These are phyloP conservation scores for Orchesellides sinensis DNA, from an alignment of 2,888 invertebrate genomes.

Conservation along the genomic window DNA sequence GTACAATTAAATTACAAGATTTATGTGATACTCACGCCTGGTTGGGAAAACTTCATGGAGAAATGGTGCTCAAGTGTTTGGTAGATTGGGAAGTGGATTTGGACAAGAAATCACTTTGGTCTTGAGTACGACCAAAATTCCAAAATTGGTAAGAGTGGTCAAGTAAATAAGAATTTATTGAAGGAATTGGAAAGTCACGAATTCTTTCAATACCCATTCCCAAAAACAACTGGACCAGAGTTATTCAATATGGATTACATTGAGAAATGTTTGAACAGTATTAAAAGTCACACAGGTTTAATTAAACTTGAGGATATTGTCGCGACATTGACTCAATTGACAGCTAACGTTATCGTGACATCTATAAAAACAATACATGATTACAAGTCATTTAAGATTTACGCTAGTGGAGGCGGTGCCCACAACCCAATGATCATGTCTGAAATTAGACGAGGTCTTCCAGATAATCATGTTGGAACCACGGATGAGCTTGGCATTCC, in stretches of 20 bases:
- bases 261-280: neutral
- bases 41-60: conserved; percentile 58
- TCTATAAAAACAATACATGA: conserved; percentile 9
- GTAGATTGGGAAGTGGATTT: conserved; percentile 34
- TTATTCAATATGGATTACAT: conserved; percentile 60
- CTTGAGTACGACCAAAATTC: conserved; percentile 55
- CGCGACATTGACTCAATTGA: conserved; percentile 59
- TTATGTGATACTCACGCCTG: conserved; percentile 60
- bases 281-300: neutral
- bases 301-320: conserved; percentile 40
- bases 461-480: neutral
- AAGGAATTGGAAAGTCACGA: conserved; percentile 31
- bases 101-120: conserved; percentile 17
- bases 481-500: conserved; percentile 51
- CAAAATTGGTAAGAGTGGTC: conserved; percentile 43
- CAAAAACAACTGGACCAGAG: conserved; percentile 67
- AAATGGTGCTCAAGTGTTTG: conserved; percentile 47
- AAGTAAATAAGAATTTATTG: conserved; percentile 38
- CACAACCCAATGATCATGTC: conserved; percentile 52
- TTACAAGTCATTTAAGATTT: conserved; percentile 17
- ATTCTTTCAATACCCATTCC: conserved; percentile 43
- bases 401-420: conserved; percentile 63
- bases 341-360: conserved; percentile 58
- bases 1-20: conserved; percentile 41
- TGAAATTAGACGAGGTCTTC: conserved; percentile 24